Evolutionary conservation across 2,888 invertebrate genomes (phyloP).

Genomic region (Volucella bombylans): DNA sequence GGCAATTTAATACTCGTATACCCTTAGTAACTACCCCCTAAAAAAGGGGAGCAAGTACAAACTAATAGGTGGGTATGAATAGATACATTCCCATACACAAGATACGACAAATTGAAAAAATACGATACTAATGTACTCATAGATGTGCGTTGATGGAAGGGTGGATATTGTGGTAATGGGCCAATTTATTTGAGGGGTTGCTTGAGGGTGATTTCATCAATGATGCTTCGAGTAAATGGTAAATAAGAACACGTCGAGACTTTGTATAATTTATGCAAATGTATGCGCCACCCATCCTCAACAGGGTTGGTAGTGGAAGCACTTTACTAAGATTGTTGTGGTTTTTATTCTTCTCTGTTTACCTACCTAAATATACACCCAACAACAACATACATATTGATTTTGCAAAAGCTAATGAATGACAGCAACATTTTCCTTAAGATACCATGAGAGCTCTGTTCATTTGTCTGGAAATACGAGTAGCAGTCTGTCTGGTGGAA

Average conservation of each 20-base stretch:
- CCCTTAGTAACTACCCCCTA: no score
- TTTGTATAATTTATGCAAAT: conserved; percentile 69
- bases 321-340: conserved; percentile 38
- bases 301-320: conserved; percentile 29
- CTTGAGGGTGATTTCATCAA: conserved; percentile 12
- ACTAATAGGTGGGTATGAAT: no score
- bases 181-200: conserved; percentile 57
- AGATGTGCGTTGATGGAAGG: conserved; percentile 61
- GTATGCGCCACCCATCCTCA: conserved; percentile 34
- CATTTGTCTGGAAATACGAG: conserved; percentile 55
- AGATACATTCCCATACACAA: neutral
- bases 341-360: neutral
- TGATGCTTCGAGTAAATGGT: conserved; percentile 8
- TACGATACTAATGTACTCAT: conserved; percentile 39
- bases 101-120: conserved; percentile 61
- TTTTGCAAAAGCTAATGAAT: conserved; percentile 55
- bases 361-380: neutral
- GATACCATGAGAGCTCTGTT: conserved; percentile 47
- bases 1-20: conserved; percentile 23
- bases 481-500: conserved; percentile 53
- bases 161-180: conserved; percentile 60
- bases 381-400: neutral
- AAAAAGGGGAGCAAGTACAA: no score
- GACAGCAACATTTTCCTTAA: conserved; percentile 57
- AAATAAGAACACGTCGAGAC: conserved; percentile 35